These are phyloP conservation scores for Capricornis sumatraensis DNA, from an alignment of 2,113 vertebrate genomes.

Conservation along the genomic window DNA sequence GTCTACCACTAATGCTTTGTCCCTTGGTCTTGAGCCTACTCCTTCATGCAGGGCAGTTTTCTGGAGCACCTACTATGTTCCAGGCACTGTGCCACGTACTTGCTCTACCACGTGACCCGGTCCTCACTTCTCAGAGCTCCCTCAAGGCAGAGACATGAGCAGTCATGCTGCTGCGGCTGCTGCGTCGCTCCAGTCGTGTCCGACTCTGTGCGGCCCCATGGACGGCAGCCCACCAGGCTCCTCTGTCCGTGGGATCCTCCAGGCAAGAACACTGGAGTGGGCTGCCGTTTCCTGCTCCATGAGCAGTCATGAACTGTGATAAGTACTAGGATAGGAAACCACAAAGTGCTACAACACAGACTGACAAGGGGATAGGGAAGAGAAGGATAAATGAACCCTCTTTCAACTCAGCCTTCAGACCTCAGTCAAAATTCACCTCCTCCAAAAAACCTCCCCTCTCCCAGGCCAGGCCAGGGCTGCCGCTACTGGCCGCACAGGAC, in stretches of 20 bases:
- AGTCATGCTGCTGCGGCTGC: too few species aligned
- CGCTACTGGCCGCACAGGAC: rapidly evolving
- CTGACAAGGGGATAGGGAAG: background rate
- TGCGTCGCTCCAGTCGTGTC: too few species aligned
- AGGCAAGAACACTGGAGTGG: too few species aligned
- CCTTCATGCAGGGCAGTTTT: background rate
- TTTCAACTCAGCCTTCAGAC: background rate
- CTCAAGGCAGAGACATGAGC: background rate
- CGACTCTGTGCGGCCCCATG: too few species aligned
- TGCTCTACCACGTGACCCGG: background rate
- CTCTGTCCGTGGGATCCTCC: too few species aligned
- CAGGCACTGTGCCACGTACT: background rate
- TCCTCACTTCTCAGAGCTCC: background rate
- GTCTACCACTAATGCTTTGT: background rate
- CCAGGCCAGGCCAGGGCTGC: background rate
- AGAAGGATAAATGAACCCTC: background rate
- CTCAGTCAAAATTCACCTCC: background rate
- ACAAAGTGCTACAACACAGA: background rate
- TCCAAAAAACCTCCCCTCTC: background rate
- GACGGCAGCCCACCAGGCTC: too few species aligned
- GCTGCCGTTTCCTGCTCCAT: rapidly evolving
- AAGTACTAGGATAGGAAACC: background rate
- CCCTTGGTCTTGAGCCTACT: background rate
- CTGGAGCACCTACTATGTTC: background rate
- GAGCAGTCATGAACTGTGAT: background rate